Base-by-base conservation (phyloP, 2,888 invertebrate species). In the Eupithecia dodoneata region DNA sequence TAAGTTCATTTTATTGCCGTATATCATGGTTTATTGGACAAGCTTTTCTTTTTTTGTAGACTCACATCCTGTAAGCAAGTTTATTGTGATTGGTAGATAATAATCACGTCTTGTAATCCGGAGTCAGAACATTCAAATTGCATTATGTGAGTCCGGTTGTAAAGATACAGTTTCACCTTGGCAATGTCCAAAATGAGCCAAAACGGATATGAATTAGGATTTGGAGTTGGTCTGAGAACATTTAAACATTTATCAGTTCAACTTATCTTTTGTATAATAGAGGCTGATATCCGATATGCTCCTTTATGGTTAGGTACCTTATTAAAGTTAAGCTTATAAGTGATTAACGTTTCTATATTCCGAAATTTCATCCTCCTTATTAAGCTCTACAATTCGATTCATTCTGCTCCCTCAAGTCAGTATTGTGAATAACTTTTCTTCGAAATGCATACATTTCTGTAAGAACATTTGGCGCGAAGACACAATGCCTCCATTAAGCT, bases 121-220 rank as follows among this genome's bases (percentile, higher is more conserved):
- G 47, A 73, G 3, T 42, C 65, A 47, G 66, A 15, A 63, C 52
- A 71, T 67, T 70, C 72, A 66, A 75, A 71, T 76, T 75, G 52
- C 70, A 45, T 41, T 63, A 71, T 76, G 67, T 79, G 75, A 72
- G 80, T 82, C 80, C 81, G 79, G 80, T 75, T 77, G 73, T 73
- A 55, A 76, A 49, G 9, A 78, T 76, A 67, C 30, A 78, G 82
- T 81, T 81, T 81, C 76, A 81, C 80, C 78, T 80, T 82, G 78
- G 76, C 81, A 80, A 76, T 81, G 80, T 77, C 72, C 41, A 63
- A n/a, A 67, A 67, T 47, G 42, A 42, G 42, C 52, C 63, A 63
- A 42, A 71, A 55, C 71, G 73, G 71, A 76, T 75, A 45, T 74
- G 41, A 65, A 5, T 69, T 41, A 70, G 45, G 18, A 45, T 45